Conservation (phyloP, 2,888 invertebrate species). For the Malthinus flaveolus region DNA sequence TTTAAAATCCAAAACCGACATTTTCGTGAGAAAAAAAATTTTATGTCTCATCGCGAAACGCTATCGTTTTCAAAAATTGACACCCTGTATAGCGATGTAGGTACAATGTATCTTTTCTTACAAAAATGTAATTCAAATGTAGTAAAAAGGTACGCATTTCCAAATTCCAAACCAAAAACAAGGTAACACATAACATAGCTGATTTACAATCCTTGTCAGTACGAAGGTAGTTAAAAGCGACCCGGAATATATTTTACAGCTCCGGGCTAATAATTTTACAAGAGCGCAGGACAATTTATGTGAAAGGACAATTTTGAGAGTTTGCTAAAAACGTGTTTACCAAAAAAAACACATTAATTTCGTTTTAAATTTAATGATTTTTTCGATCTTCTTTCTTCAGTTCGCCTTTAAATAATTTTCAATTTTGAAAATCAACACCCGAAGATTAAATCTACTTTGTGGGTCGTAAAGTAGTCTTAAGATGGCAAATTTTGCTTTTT, state of each 20-base stretch:
- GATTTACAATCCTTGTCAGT: constrained; percentile 33
- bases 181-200: constrained; percentile 23
- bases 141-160: constrained; percentile 7
- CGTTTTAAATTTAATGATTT: constrained; percentile 1
- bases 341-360: constrained; percentile 51
- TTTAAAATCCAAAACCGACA: too few species aligned
- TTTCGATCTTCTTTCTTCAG: not conserved
- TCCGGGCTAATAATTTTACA: constrained; percentile 44
- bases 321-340: constrained; percentile 45
- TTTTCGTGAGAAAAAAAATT: too few species aligned
- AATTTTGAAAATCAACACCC: too few species aligned
- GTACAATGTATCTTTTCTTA: too few species aligned
- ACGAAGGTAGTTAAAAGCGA: constrained; percentile 28
- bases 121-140: too few species aligned
- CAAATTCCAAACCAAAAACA: constrained; percentile 8
- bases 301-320: constrained; percentile 44
- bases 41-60: too few species aligned
- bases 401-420: too few species aligned
- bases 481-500: too few species aligned
- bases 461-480: too few species aligned
- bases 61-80: too few species aligned
- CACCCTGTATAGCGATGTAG: too few species aligned
- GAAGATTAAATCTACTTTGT: too few species aligned
- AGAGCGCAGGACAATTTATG: constrained; percentile 29
- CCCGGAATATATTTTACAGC: constrained; percentile 41